Percentiles rank a stretch among this genome's conserved stretches.
These are phyloP conservation scores for Drosophila neocordata DNA, from an alignment of 1,140 invertebrate species.

Conservation along the genomic window DNA sequence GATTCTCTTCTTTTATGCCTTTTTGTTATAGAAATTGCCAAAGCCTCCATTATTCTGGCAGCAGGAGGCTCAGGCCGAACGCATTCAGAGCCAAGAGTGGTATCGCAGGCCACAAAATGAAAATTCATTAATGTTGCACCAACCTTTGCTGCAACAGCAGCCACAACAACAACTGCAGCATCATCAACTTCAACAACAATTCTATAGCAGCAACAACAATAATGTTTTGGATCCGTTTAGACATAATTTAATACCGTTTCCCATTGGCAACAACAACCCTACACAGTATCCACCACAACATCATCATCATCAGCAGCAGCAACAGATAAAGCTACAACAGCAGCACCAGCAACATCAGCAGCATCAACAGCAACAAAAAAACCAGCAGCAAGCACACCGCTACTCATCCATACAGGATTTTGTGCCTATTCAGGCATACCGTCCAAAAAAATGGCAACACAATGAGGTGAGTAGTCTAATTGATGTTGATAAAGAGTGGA, in stretches of 20 bases:
- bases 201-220: neutral
- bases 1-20: neutral
- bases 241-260: neutral
- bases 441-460: conserved; percentile 37
- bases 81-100: conserved; percentile 25
- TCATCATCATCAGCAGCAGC: neutral
- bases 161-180: neutral
- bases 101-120: neutral
- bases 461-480: conserved; percentile 1
- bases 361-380: neutral
- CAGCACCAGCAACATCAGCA: conserved; percentile 13
- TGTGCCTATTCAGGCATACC: conserved; percentile 68
- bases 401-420: conserved; percentile 56
- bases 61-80: conserved; percentile 41
- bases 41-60: conserved; percentile 64
- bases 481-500: too few species aligned
- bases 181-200: neutral
- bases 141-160: neutral
- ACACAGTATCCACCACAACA: neutral
- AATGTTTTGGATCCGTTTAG: neutral
- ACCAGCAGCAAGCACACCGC: conserved; percentile 12
- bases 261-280: neutral
- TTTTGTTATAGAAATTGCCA: conserved; percentile 46
- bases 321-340: neutral
- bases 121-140: neutral